These are phyloP conservation scores for Drosophila prolongata DNA, from an alignment of 2,888 invertebrate genomes.

Conservation along the genomic window DNA sequence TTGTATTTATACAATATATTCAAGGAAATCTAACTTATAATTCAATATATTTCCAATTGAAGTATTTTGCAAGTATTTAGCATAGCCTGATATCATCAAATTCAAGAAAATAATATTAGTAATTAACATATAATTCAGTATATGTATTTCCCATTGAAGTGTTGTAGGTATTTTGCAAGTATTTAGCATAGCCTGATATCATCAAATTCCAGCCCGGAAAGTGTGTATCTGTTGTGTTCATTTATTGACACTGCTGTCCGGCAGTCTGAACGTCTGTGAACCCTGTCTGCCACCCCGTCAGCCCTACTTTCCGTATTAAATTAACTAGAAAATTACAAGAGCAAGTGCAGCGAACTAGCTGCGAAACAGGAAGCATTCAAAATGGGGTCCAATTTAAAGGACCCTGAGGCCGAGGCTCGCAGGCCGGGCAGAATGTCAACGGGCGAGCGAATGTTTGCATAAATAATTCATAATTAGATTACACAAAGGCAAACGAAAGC, in stretches of 20 bases:
- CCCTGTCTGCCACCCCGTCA: slow-evolving; percentile 9
- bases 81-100: no score
- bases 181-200: neutral
- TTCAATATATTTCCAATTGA: no score
- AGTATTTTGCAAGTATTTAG: no score
- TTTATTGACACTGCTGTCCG: slow-evolving; percentile 7
- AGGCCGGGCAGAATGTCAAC: slow-evolving; percentile 28
- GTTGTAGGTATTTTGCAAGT: no score
- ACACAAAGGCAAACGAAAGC: slow-evolving; percentile 65
- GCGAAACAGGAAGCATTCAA: slow-evolving; percentile 38
- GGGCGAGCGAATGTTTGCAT: slow-evolving; percentile 61
- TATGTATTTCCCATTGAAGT: no score
- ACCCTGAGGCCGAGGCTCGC: slow-evolving; percentile 6
- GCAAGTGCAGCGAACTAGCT: slow-evolving; percentile 9
- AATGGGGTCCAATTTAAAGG: slow-evolving; percentile 59
- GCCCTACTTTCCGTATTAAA: slow-evolving; percentile 44
- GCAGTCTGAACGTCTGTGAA: slow-evolving; percentile 30
- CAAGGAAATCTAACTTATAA: no score
- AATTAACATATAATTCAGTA: no score
- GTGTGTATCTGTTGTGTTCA: slow-evolving; percentile 2
- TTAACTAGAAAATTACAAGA: slow-evolving; percentile 50
- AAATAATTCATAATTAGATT: slow-evolving; percentile 77
- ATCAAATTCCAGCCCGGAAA: neutral
- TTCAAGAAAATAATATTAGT: no score
- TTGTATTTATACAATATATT: no score